Evolutionary conservation across 1,140 invertebrate genomes (phyloP), one percentile per base, ranked within the genome.

Genomic region (Drosophila ananassae): DNA sequence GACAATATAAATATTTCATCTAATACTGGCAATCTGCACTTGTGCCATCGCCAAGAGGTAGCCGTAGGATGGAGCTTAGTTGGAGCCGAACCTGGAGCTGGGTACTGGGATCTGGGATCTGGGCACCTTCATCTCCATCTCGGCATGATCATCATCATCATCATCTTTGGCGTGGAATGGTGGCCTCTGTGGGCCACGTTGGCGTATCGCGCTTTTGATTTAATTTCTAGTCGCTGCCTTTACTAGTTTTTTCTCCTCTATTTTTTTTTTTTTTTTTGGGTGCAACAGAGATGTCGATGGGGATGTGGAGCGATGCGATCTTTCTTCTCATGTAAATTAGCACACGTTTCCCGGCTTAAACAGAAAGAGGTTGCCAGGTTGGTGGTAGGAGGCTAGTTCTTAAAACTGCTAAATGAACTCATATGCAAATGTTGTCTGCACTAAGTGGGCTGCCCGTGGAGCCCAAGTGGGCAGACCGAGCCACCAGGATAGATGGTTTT

Each of bases 11-110:
- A 87, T 89, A 84, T 89, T 90, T 89, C 89, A 91, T 90, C 89
- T 91, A 89, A 90, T 90, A 78, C 72, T 91, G 67, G 80, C 80
- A 90, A 91, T 91, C 89, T 91, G 89, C 89, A 91, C 89, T 91
- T 91, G 89, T 87, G 89, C 79, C 87, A 79, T 74, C 76, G 72
- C 72, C 71, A 74, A 41, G 25, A 74, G 72, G 53, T 53, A 22
- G 44, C 51, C 47, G 24, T 37, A 22, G 66, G 22, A 28, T 41
- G 53, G 17, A 71, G 37, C 63, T 28, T 24, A 44, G 41, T 44
- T 7, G 41, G 41, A 44, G 41, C 17, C 17, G 41, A 13, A 17
- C 7, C 41, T 21, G 41, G 2, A 44, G 7, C 41, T 21, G 41
- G 59, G 22, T n/a, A 10, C 46, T 22, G 48, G 63, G 60, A 64